Conservation (phyloP, 2,888 invertebrate species). For the Stenotaenia linearis region DNA sequence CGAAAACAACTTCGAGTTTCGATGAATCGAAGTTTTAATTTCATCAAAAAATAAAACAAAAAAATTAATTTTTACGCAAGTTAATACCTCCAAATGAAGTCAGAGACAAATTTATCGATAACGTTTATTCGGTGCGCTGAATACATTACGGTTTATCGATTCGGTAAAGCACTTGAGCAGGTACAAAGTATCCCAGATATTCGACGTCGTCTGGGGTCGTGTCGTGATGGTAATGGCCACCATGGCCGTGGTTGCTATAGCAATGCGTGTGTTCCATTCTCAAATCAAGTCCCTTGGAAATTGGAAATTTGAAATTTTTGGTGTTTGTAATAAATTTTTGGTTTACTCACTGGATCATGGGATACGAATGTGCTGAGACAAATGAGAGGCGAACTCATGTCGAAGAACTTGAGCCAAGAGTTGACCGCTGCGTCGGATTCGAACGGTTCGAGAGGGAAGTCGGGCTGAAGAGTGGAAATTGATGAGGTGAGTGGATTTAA, state of each 20-base stretch:
- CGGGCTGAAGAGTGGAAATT: slow-evolving; percentile 52
- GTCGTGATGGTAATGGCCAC: slow-evolving; percentile 54
- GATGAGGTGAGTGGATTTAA: background rate
- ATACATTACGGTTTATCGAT: background rate
- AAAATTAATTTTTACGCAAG: too few relatives aligned
- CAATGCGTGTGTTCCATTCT: slow-evolving; percentile 54
- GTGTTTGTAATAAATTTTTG: too few relatives aligned
- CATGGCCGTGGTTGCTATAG: slow-evolving; percentile 44
- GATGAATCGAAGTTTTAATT: too few relatives aligned
- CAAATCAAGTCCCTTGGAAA: slow-evolving; percentile 43
- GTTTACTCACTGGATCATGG: slow-evolving; percentile 63
- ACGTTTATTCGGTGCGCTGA: too few relatives aligned
- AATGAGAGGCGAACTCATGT: slow-evolving; percentile 81
- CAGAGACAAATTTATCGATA: too few relatives aligned
- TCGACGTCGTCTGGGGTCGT: slow-evolving; percentile 46
- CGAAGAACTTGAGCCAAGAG: slow-evolving; percentile 83
- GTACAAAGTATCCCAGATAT: background rate
- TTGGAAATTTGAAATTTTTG: background rate
- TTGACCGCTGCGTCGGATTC: slow-evolving; percentile 65
- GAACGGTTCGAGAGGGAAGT: slow-evolving; percentile 73
- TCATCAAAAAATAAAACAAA: too few relatives aligned
- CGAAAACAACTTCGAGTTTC: too few relatives aligned
- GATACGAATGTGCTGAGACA: slow-evolving; percentile 83
- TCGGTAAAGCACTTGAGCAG: background rate
- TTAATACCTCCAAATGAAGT: too few relatives aligned